Percentiles rank a stretch among this genome's conserved stretches.
Evolutionary conservation across 2,888 invertebrate genomes (phyloP).

Genomic region (Trissolcus brochymenae): DNA sequence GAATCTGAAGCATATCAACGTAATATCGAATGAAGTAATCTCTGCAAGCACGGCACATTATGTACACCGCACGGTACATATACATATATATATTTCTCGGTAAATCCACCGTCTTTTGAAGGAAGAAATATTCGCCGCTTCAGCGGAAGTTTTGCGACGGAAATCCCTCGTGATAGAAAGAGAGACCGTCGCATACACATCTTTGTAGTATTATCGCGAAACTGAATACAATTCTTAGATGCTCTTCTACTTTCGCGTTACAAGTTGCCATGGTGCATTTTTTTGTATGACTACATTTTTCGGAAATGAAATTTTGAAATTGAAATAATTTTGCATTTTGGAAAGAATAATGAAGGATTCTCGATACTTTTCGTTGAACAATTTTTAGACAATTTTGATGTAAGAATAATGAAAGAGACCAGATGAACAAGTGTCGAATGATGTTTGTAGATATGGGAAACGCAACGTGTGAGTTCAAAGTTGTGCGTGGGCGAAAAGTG

Average conservation of each 20-base stretch:
- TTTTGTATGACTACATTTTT: constrained; percentile 10
- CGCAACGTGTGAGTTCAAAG: neutral
- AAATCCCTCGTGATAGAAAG: constrained; percentile 49
- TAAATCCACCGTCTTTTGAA: constrained; percentile 54
- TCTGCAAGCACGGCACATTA: constrained; percentile 33
- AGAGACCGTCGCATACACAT: constrained; percentile 30
- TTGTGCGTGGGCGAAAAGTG: constrained; percentile 34
- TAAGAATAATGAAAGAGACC: no score
- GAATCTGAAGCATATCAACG: constrained; percentile 52
- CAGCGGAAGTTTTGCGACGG: constrained; percentile 56
- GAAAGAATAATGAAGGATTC: no score
- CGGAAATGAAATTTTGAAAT: constrained; percentile 41
- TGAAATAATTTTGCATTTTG: no score
- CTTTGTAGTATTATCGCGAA: constrained; percentile 36
- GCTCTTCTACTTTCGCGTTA: constrained; percentile 12
- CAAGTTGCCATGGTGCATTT: constrained; percentile 8
- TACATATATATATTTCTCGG: constrained; percentile 24
- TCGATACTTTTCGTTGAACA: no score
- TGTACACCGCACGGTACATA: constrained; percentile 20
- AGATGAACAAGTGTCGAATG: neutral
- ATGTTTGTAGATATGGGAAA: neutral
- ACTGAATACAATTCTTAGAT: constrained; percentile 34
- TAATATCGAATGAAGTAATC: constrained; percentile 58
- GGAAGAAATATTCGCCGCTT: constrained; percentile 56
- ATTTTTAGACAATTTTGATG: no score